Conservation (phyloP, 2,888 invertebrate genomes). For the Protonemura montana region DNA sequence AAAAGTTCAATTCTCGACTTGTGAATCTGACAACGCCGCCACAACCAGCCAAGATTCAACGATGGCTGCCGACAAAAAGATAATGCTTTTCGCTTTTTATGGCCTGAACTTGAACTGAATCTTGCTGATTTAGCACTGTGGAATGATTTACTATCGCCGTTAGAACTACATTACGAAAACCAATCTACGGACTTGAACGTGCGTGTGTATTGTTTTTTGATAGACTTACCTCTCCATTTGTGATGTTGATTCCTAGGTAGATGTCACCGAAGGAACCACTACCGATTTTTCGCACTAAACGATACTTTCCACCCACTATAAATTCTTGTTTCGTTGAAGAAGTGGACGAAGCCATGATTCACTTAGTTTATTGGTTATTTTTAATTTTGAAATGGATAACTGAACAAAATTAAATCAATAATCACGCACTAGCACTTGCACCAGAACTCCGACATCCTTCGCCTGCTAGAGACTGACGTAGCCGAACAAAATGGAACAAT, state of each 20-base stretch:
- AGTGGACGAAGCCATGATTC: conserved; percentile 41
- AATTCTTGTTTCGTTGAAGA: conserved; percentile 69
- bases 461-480: conserved; percentile 48
- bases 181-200: neutral
- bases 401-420: conserved; percentile 50
- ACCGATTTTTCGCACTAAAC: conserved; percentile 95
- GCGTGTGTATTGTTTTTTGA: neutral
- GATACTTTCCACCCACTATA: conserved; percentile 91
- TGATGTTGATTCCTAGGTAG: conserved; percentile 91
- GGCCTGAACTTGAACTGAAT: conserved; percentile 4
- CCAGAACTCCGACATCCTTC: conserved; percentile 67
- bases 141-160: neutral
- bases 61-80: conserved; percentile 12
- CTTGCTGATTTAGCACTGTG: neutral
- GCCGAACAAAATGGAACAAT: conserved; percentile 46
- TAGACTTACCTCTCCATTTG: conserved; percentile 83
- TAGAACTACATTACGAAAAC: neutral
- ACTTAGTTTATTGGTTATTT: conserved; percentile 37
- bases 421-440: conserved; percentile 61
- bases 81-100: conserved; percentile 7
- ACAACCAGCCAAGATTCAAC: neutral
- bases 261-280: conserved; percentile 99
- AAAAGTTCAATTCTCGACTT: neutral
- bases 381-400: conserved; percentile 48
- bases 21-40: neutral